phyloP scores from a whole-genome alignment of 2,797 vertebrate species.

The Vultur gryphus region DNA sequence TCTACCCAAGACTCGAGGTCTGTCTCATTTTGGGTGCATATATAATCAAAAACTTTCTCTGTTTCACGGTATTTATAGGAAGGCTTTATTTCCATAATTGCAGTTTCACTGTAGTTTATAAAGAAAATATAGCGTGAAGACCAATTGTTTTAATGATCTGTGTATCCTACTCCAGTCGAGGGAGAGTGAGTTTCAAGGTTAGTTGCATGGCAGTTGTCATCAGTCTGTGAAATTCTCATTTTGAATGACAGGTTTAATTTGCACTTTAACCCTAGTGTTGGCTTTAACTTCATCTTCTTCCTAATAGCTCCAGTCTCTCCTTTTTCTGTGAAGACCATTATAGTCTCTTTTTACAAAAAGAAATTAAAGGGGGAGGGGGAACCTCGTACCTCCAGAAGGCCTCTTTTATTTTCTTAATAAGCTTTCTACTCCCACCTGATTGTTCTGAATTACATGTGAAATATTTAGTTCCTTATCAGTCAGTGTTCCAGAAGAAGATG shows the following conservation, averaged over 20 bases:
- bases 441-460: neutral
- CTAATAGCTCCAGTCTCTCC: neutral
- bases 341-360: neutral
- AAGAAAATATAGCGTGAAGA: constrained; percentile 13
- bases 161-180: neutral
- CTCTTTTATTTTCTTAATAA: neutral
- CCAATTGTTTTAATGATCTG: constrained; percentile 1
- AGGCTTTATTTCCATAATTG: constrained; percentile 26
- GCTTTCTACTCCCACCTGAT: neutral
- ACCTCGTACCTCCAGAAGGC: neutral
- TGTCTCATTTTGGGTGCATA: neutral
- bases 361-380: neutral
- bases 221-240: constrained; percentile 24
- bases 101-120: constrained; percentile 35
- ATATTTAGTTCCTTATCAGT: neutral
- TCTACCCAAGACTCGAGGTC: neutral
- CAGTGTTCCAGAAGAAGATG: neutral
- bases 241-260: constrained; percentile 20
- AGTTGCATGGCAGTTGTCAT: constrained; percentile 24
- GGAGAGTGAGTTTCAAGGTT: constrained; percentile 12
- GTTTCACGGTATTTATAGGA: constrained; percentile 55
- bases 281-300: neutral
- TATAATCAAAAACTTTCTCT: constrained; percentile 30
- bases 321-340: neutral
- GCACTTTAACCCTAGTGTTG: neutral